Percentiles rank a stretch among this genome's conserved stretches.
Evolutionary conservation across 2,888 invertebrate species (phyloP).

Genomic region (Agrochola lychnidis): DNA sequence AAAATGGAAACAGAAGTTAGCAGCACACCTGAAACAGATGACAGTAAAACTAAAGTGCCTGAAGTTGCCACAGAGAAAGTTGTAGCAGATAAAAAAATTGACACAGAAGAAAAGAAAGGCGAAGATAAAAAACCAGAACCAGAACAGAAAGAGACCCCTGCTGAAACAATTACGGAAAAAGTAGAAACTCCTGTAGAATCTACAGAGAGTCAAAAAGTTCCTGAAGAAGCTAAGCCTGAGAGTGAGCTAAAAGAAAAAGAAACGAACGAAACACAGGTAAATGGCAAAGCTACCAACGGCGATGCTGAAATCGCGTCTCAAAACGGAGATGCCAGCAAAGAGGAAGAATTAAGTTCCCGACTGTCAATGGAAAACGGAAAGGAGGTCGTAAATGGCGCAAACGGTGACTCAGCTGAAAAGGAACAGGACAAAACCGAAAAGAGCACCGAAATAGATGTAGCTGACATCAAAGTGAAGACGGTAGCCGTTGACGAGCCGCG

Average conservation of each 20-base stretch:
- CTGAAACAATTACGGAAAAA: conserved; percentile 50
- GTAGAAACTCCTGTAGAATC: conserved; percentile 58
- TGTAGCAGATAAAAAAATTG: conserved; percentile 42
- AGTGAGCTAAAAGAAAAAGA: conserved; percentile 75
- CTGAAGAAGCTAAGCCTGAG: conserved; percentile 68
- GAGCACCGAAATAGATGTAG: conserved; percentile 76
- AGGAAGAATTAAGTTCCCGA: conserved; percentile 81
- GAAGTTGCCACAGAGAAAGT: conserved; percentile 52
- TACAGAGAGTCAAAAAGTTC: conserved; percentile 58
- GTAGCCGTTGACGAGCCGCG: conserved; percentile 87
- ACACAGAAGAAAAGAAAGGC: conserved; percentile 52
- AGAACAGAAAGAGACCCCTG: conserved; percentile 45
- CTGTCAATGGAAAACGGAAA: conserved; percentile 83
- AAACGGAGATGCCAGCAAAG: conserved; percentile 81
- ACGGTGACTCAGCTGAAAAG: conserved; percentile 72
- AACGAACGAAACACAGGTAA: conserved; percentile 78
- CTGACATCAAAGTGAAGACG: conserved; percentile 91
- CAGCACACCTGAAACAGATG: conserved; percentile 53
- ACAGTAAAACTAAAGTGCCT: conserved; percentile 60
- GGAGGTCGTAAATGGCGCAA: conserved; percentile 76
- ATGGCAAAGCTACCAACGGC: conserved; percentile 83
- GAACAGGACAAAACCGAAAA: conserved; percentile 84
- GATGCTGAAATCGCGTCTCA: conserved; percentile 73
- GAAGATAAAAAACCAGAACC: conserved; percentile 43
- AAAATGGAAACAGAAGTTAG: conserved; percentile 59